Evolutionary conservation across 2,888 invertebrate genomes (phyloP).

Genomic region (Agrotis ipsilon): DNA sequence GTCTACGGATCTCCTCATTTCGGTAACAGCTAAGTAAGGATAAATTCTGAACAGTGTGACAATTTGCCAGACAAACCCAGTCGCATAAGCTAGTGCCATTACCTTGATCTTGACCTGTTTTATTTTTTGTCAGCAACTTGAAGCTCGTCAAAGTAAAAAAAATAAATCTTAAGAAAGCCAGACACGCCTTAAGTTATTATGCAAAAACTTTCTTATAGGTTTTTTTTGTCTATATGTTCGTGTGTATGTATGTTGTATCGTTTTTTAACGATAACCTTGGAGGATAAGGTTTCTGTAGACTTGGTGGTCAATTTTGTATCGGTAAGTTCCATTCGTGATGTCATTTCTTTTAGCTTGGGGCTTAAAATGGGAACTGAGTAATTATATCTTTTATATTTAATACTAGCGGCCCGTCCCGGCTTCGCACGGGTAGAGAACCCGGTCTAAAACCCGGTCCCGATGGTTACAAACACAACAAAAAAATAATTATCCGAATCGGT

Average conservation of each 20-base stretch:
- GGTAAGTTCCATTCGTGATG: constrained; percentile 16
- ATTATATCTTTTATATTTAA: too few relatives aligned
- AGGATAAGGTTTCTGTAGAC: constrained; percentile 15
- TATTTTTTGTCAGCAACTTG: constrained; percentile 70
- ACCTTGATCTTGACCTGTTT: constrained; percentile 75
- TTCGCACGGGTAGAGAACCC: too few relatives aligned
- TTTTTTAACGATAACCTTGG: constrained; percentile 39
- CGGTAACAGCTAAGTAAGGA: too few relatives aligned
- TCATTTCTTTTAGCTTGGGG: neutral
- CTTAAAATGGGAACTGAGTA: too few relatives aligned
- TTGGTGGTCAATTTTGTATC: neutral
- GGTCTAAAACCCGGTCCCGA: too few relatives aligned
- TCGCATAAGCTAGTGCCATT: constrained; percentile 24
- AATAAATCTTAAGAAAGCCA: constrained; percentile 52
- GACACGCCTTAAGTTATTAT: constrained; percentile 33
- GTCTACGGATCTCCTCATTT: too few relatives aligned
- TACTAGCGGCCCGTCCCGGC: too few relatives aligned
- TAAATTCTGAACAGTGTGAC: neutral
- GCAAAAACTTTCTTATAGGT: constrained; percentile 50
- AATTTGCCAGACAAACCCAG: constrained; percentile 24
- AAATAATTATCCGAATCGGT: too few relatives aligned
- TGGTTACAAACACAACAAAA: too few relatives aligned
- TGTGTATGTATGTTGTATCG: constrained; percentile 11
- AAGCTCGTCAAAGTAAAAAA: constrained; percentile 53
- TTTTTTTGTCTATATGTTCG: constrained; percentile 18